Base-by-base conservation (phyloP, 2,888 invertebrate genomes). In the Euzophera pinguis region DNA sequence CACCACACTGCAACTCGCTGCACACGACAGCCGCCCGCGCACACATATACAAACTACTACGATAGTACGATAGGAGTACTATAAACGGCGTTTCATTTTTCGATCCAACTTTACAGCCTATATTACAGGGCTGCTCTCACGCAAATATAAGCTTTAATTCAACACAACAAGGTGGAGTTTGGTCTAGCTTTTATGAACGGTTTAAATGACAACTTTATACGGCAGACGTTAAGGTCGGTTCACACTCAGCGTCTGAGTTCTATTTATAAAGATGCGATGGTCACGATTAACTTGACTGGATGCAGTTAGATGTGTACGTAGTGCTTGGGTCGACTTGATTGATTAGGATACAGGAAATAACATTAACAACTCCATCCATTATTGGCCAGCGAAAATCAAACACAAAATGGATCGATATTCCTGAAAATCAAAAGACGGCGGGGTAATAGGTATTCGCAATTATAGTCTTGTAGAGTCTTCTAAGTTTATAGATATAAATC, bases 41-140 rank as follows among this genome's bases (percentile, higher is more conserved):
- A 66, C 77, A 72, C 79, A 75, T 72, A 69, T 69, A 62, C 55
- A 61, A 57, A 58, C 58, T 82, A 86, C 86, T 84, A 85, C 83
- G 80, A 78, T 82, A 80, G 81, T 86, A 88, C 84, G 80, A 71
- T 77, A 70, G 78, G 78, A 79, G 82, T 87, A 88, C 87, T 87
- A 87, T 84, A 86, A 87, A 78, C 77, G 82, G 81, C 69, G 78
- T 75, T 81, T 77, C 81, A 82, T 84, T 84, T 83, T 80, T 81
- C 80, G 80, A 80, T 78, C 80, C 78, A 84, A 76, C 76, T 78
- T 61, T 56, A 54, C 67, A 73, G 73, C 71, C 71, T 81, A 80
- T 74, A 69, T 67, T 64, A 56, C 59, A 42, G 50, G 32, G 52
- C 50, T 12, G 42, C 42, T 37, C 34, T 41, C 68, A 60, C 49